phyloP scores from a whole-genome alignment of 2,113 vertebrate species.

The Anser cygnoides region DNA sequence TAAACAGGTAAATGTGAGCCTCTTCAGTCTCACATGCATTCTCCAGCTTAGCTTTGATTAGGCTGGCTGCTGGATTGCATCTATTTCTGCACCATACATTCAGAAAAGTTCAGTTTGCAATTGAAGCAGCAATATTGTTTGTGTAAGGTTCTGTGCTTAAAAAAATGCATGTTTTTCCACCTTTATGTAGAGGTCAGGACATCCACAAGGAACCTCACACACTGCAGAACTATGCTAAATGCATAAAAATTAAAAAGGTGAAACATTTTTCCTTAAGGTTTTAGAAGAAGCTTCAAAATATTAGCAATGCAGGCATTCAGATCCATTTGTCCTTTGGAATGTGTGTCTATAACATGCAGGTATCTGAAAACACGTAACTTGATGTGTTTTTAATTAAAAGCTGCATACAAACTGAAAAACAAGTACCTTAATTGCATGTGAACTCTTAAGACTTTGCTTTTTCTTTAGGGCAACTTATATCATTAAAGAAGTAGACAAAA shows the following conservation, averaged over 20 bases:
- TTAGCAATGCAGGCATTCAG: background rate
- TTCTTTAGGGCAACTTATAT: background rate
- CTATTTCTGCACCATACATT: background rate
- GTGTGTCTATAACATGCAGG: background rate
- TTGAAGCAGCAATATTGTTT: background rate
- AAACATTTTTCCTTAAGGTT: background rate
- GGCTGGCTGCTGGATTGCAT: fast-evolving
- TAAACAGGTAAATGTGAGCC: background rate
- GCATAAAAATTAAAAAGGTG: background rate
- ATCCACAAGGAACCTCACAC: background rate
- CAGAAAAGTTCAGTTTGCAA: background rate
- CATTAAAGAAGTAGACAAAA: background rate
- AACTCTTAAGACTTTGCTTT: background rate
- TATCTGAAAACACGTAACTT: fast-evolving
- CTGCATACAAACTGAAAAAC: background rate
- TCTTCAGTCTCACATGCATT: fast-evolving
- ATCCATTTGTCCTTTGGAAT: background rate
- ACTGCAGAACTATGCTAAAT: background rate
- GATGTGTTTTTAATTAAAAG: background rate
- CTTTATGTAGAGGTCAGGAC: background rate
- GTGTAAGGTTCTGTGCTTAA: background rate
- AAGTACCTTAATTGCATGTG: background rate
- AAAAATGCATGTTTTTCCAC: background rate
- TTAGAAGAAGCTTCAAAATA: background rate
- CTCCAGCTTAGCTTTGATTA: background rate